phyloP scores from a whole-genome alignment of 2,888 invertebrate genomes.

The Acrobasis consociella region DNA sequence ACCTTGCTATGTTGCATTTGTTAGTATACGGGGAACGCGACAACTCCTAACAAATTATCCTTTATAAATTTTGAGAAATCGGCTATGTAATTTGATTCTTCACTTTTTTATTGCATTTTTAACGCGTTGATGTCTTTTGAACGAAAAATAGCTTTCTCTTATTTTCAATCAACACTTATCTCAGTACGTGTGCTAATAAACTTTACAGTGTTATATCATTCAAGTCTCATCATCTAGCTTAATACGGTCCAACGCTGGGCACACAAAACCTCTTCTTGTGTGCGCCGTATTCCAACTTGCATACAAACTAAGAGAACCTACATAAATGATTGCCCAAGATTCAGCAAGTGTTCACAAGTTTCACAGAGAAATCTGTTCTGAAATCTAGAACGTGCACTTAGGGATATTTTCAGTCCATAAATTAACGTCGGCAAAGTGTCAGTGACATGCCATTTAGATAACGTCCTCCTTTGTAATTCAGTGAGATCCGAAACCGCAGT shows the following conservation, averaged over 20 bases:
- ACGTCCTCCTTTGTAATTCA: conserved; percentile 20
- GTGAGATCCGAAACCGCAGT: conserved; percentile 15
- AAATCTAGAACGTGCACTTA: conserved; percentile 6
- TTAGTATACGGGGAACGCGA: conserved; percentile 39
- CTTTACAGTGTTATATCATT: too few relatives aligned
- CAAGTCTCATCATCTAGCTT: too few relatives aligned
- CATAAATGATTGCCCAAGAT: not conserved
- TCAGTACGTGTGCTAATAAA: too few relatives aligned
- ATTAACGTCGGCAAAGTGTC: conserved; percentile 20
- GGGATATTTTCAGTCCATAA: conserved; percentile 18
- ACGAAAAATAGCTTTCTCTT: not conserved
- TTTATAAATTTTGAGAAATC: not conserved
- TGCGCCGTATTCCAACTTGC: too few relatives aligned
- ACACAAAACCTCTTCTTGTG: too few relatives aligned
- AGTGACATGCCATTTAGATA: conserved; percentile 21
- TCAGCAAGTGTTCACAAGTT: not conserved
- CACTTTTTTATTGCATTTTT: not conserved
- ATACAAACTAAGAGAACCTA: not conserved
- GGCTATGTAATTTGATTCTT: not conserved
- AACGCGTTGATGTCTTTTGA: conserved; percentile 3
- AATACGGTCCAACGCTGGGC: too few relatives aligned
- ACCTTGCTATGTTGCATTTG: conserved; percentile 62
- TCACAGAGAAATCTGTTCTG: not conserved
- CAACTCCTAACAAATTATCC: not conserved
- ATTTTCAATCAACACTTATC: not conserved